Percentiles rank a stretch among this genome's conserved stretches.
phyloP scores from a whole-genome alignment of 2,113 vertebrate genomes.

The Chloropsis cyanopogon region DNA sequence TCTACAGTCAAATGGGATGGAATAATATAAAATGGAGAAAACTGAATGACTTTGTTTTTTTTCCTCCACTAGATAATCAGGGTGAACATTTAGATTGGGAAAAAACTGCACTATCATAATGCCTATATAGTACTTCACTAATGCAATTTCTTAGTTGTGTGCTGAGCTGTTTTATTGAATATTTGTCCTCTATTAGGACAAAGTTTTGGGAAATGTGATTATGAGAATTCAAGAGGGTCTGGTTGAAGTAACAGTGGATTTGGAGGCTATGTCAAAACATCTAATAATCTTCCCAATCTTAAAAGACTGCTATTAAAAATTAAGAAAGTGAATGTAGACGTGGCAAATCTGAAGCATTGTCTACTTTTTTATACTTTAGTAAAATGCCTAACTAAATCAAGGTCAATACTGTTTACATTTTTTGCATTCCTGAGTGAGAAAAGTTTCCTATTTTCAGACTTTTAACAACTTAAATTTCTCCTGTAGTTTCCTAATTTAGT shows the following conservation, averaged over 20 bases:
- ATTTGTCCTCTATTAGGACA: not conserved
- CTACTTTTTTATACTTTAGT: not conserved
- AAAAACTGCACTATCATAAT: not conserved
- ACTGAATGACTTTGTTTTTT: not conserved
- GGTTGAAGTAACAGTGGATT: not conserved
- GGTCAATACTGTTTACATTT: fast-evolving
- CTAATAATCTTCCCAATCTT: not conserved
- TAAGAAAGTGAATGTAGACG: not conserved
- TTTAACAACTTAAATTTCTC: not conserved
- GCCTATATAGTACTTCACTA: not conserved
- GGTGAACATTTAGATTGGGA: not conserved
- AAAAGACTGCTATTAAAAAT: not conserved
- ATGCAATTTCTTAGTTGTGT: no score
- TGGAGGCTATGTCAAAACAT: not conserved
- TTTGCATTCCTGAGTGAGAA: not conserved
- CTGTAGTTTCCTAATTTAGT: not conserved
- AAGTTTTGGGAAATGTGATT: not conserved
- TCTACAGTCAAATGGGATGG: not conserved
- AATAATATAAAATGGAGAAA: not conserved
- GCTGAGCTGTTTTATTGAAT: not conserved
- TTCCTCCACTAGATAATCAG: not conserved
- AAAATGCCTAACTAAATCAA: not conserved
- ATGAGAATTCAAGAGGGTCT: not conserved
- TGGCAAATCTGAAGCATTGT: not conserved
- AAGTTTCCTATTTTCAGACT: not conserved